These are phyloP conservation scores for Choristoneura fumiferana DNA, from an alignment of 1,140 invertebrate species.

Conservation along the genomic window DNA sequence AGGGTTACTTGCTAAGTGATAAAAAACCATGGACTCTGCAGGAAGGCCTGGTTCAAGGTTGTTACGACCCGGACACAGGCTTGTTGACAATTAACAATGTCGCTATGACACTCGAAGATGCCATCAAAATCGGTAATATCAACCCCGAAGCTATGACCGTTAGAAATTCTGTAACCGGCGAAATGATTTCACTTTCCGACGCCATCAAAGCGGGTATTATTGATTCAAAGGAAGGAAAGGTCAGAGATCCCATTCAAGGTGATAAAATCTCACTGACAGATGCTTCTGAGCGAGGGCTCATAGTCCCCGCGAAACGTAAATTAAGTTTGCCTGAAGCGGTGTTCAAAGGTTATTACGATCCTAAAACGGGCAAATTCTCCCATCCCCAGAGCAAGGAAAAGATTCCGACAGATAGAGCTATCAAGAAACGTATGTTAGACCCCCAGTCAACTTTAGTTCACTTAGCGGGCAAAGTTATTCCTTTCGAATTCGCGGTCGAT, in stretches of 20 bases:
- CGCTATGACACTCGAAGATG: slow-evolving; percentile 87
- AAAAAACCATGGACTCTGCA: slow-evolving; percentile 89
- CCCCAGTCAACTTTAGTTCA: slow-evolving; percentile 88
- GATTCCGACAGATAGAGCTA: slow-evolving; percentile 86
- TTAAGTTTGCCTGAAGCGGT: slow-evolving; percentile 92
- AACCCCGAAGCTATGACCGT: slow-evolving; percentile 89
- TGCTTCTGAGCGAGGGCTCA: slow-evolving; percentile 88
- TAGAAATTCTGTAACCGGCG: slow-evolving; percentile 87
- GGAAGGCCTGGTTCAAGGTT: slow-evolving; percentile 90
- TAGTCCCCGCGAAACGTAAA: slow-evolving; percentile 89
- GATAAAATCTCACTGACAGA: slow-evolving; percentile 87
- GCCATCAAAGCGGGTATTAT: slow-evolving; percentile 90
- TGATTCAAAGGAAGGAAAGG: slow-evolving; percentile 88
- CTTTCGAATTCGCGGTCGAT: slow-evolving; percentile 90
- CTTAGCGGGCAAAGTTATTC: slow-evolving; percentile 85
- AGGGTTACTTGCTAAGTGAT: slow-evolving; percentile 87
- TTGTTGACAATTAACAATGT: slow-evolving; percentile 86
- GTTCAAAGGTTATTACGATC: slow-evolving; percentile 90
- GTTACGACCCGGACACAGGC: slow-evolving; percentile 89
- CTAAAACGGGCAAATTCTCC: slow-evolving; percentile 85
- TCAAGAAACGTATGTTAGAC: slow-evolving; percentile 89
- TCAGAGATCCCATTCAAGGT: slow-evolving; percentile 87
- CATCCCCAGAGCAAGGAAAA: slow-evolving; percentile 86
- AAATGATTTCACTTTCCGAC: slow-evolving; percentile 88
- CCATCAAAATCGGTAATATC: slow-evolving; percentile 86